A percentile compares a stretch with the other conserved stretches of the same genome.
These are phyloP conservation scores for Cottus gobio DNA, from an alignment of 2,113 vertebrate genomes.

Conservation along the genomic window DNA sequence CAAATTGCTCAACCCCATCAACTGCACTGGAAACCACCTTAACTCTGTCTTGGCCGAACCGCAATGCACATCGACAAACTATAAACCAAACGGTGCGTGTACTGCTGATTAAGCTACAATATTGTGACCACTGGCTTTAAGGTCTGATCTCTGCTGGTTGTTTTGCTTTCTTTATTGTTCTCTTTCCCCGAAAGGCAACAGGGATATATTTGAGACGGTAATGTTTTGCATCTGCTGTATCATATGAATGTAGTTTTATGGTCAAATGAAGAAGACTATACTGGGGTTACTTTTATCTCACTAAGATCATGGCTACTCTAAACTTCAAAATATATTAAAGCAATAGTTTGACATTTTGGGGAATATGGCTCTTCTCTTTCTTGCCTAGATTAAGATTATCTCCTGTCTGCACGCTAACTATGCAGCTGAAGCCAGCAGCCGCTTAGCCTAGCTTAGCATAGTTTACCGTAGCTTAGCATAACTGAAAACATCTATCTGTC, in stretches of 20 bases:
- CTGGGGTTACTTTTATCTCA: not conserved
- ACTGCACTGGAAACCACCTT: constrained; percentile 62
- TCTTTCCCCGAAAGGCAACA: not conserved
- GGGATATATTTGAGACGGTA: not conserved
- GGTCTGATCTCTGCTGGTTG: not conserved
- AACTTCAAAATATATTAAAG: constrained; percentile 4
- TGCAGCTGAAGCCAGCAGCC: not conserved
- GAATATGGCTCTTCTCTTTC: not conserved
- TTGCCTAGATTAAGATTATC: not conserved
- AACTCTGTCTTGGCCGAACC: constrained; percentile 47
- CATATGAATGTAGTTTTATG: constrained; percentile 5
- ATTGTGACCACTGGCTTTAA: constrained; percentile 15
- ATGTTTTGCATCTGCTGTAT: constrained; percentile 1
- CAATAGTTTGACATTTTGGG: not conserved
- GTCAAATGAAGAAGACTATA: constrained; percentile 11
- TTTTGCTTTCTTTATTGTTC: not conserved
- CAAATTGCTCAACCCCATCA: constrained; percentile 81
- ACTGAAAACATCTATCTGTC: not conserved
- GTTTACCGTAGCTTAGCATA: not conserved
- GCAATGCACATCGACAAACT: constrained; percentile 30
- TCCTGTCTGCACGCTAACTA: not conserved
- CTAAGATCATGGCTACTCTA: not conserved
- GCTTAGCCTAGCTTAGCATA: not conserved
- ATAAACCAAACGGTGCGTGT: constrained; percentile 18
- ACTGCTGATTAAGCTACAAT: constrained; percentile 15